Base-by-base conservation (phyloP, 2,797 vertebrate species). In the Spondyliosoma cantharus region DNA sequence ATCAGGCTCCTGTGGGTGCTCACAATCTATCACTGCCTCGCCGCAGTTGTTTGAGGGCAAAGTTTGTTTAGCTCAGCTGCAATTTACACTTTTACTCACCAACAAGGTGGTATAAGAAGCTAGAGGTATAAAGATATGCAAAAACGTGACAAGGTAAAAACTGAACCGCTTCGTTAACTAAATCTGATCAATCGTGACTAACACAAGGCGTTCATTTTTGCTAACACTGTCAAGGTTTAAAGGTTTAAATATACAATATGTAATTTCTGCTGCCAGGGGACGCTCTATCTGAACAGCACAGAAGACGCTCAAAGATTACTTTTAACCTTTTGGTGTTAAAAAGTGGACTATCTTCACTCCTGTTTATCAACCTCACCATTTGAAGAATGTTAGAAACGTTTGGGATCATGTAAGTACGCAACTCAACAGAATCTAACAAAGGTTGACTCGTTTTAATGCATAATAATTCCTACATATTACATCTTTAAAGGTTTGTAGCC, bases 1-100 rank as follows among this genome's bases (percentile, higher is more conserved):
- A 79, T 77, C 71, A 49, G 68, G 45, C 76, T 81, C 71, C 63
- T 73, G 43, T 16, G 79, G 78, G 59, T 25, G 74, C 43, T 71
- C 62, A 63, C 83, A 82, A 82, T 91, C 81, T 78, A 86, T 92
- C 90, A 90, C 59, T 79, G 89, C 76, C 84, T 62, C 73, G 3
- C 5, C 7, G 4, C 45, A 15, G 37, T 69, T 29, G 14, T 27
- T 53, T 77, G 42, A 68, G 49, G 5, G 37, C 72, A 5, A 74
- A 22, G 32, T 52, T 64, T 3, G 24, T 61, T 81, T 13, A 62
- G 20, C 73, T 62, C 2, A 37, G 29, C 13, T 32, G 42, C n/a
- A 46, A n/a, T 59, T 69, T 25, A 37, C 37, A 37, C 9, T 42
- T n/a, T 6, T 3, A 25, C 52, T 50, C 50, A 50, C 4, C 15